phyloP scores from a whole-genome alignment of 2,113 vertebrate species.

The Tenrec ecaudatus region DNA sequence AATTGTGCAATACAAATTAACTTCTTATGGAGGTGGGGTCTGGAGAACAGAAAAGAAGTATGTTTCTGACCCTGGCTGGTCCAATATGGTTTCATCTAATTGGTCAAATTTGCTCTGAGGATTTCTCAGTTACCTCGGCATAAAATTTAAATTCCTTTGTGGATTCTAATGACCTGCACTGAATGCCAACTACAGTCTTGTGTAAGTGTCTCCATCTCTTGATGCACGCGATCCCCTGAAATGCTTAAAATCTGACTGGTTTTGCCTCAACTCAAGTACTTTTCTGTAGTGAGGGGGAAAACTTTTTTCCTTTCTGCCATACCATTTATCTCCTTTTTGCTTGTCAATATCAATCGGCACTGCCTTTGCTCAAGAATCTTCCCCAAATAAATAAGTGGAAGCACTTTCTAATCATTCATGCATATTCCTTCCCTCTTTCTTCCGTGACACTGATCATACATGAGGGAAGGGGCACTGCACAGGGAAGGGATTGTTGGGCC shows the following conservation, averaged over 20 bases:
- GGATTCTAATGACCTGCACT: neutral
- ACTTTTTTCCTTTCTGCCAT: neutral
- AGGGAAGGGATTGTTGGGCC: too few relatives aligned
- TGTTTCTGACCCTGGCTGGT: conserved; percentile 26
- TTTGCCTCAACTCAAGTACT: neutral
- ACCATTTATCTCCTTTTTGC: neutral
- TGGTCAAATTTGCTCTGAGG: neutral
- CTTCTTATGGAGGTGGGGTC: conserved; percentile 42
- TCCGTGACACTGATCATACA: neutral
- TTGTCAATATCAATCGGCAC: neutral
- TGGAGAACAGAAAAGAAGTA: conserved; percentile 22
- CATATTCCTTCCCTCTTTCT: neutral
- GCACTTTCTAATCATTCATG: neutral
- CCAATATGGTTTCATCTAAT: neutral
- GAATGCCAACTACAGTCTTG: neutral
- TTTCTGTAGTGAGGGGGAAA: neutral
- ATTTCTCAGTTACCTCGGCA: conserved; percentile 27
- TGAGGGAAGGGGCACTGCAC: too few relatives aligned
- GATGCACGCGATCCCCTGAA: neutral
- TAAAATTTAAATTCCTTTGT: neutral
- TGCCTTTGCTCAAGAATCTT: neutral
- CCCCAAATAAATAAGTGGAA: conserved; percentile 42
- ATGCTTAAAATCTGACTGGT: neutral
- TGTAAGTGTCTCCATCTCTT: accelerated
- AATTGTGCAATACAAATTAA: conserved; percentile 70